Evolutionary conservation across 2,888 invertebrate species (phyloP), one percentile per base, ranked within the genome.

Genomic region (Entomobrya proxima): DNA sequence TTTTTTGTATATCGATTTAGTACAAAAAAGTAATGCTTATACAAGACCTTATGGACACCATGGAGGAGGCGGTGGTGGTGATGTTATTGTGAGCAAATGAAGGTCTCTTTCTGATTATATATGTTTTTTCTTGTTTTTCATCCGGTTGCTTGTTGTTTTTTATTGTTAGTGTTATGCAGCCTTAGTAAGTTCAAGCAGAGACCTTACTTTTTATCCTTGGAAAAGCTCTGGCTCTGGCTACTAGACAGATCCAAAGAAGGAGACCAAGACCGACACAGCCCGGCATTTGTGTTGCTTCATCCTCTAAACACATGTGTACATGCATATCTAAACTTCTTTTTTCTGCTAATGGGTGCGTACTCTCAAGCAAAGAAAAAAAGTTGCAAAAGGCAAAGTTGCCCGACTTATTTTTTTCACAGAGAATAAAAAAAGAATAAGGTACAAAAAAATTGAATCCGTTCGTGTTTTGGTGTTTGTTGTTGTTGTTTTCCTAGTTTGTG

Each of bases 381-480:
- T 64, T 32, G 11, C 13, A 64, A 18, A 27, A 1, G n/a, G n/a
- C 2, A 18, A 24, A 15, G 35, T 32, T 64, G 64, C 64, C 64
- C 64, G 64, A 32, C 32, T 64, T 35, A n/a, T n/a, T n/a, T 35
- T 64, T 30, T 13, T 24, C n/a, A 11, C 24, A 9, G 6, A n/a
- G 27, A 15, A 44, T 44, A 47, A 27, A 44, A 24, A 27, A 15
- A 47, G 47, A 47, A 47, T 4, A 47, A 15, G 47, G 5, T 47
- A 15, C 32, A 35, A 9, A n/a, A n/a, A n/a, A n/a, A n/a, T n/a
- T n/a, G n/a, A n/a, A n/a, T 24, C 5, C 6, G 30, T 55, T 27
- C 76, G 40, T 40, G 52, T 58, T 40, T 76, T 76, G 58, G 27
- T 40, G 50, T 55, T 76, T 76, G 76, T 76, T 76, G 76, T 55